Evolutionary conservation across 2,797 vertebrate genomes (phyloP).

Genomic region (Sandelia bainsii): DNA sequence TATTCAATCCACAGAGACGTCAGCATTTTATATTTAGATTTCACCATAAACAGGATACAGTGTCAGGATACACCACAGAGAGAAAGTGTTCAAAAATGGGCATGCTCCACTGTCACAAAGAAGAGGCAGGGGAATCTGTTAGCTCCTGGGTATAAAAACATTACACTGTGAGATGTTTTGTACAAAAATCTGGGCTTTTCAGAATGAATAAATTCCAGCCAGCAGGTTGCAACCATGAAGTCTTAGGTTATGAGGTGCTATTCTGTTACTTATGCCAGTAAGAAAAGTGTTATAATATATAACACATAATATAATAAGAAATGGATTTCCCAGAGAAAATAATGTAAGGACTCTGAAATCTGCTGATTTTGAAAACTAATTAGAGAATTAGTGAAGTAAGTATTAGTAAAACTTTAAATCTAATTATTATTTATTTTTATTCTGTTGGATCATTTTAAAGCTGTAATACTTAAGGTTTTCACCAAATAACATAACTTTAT

Average conservation of each 20-base stretch:
- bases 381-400: not conserved
- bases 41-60: constrained; percentile 1
- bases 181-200: not conserved
- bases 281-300: too few relatives aligned
- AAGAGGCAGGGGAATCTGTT: not conserved
- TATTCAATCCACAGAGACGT: constrained; percentile 13
- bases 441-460: constrained; percentile 1
- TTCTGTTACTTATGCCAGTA: not conserved
- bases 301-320: too few relatives aligned
- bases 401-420: not conserved
- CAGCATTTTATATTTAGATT: constrained; percentile 2
- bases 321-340: too few relatives aligned
- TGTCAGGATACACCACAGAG: not conserved
- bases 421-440: too few relatives aligned
- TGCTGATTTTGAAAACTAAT: not conserved
- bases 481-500: not conserved
- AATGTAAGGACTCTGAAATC: not conserved
- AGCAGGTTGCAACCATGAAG: not conserved
- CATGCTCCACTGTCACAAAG: not conserved
- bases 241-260: not conserved
- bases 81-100: constrained; percentile 8
- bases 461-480: constrained; percentile 3
- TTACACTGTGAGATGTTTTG: not conserved
- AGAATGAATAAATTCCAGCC: not conserved
- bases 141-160: not conserved